Base-by-base conservation (phyloP, 2,888 invertebrate species). In the Branchellion lobata region DNA sequence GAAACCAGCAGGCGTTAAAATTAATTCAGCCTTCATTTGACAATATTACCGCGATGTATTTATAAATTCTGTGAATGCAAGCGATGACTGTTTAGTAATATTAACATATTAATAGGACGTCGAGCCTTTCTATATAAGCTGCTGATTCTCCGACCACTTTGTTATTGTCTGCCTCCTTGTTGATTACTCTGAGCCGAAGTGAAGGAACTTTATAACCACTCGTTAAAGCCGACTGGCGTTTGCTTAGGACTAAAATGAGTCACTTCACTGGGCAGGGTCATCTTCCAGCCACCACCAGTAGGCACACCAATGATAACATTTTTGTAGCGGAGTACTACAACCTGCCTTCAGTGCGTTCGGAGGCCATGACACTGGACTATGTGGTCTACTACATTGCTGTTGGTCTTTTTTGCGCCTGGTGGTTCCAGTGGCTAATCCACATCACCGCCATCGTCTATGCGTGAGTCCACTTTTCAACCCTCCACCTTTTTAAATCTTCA, bases 371-470 rank as follows among this genome's bases (percentile, higher is more conserved):
- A 8, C 18, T 77, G 61, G 77, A 77, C 61, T 77, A 65, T n/a
- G 27, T 77, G 21, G 31, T 40, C 27, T 77, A 65, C 65, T 80
- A 80, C 8, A 36, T 81, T 65, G 81, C 81, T 14, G 71, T 82
- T 27, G 57, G 81, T n/a, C 21, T 82, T 29, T 79, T 81, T 33
- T 24, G 57, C 8, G 75, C 65, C 27, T 82, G 82, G 82, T 78
- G 80, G 69, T 80, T 82, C 40, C 81, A 80, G 80, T 82, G 81
- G 81, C 73, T 80, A 18, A 36, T 80, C 27, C 82, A 82, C 78
- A 34, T 81, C 53, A 65, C 81, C n/a, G 80, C 82, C 31, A 82
- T 82, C 47, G 74, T 82, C 47, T 82, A 82, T 78, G 82, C 81
- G 82, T 82, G 57, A 80, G 82, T 80, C n/a, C n/a, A n/a, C n/a